Base-by-base conservation (phyloP, 1,140 invertebrate genomes). In the Pseudobourletiella spinata region DNA sequence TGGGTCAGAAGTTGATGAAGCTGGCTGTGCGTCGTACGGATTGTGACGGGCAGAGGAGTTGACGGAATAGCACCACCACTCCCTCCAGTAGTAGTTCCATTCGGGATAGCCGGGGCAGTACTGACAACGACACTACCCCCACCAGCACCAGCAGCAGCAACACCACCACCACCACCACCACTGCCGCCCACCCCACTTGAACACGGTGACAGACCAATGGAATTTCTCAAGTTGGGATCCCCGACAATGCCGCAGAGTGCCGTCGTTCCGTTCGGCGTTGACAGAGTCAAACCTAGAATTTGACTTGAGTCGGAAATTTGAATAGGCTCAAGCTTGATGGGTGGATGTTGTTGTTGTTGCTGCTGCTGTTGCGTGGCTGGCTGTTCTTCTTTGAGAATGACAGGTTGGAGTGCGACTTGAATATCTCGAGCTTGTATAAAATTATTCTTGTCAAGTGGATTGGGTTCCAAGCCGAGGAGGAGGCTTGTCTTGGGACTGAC, bases 1-100 rank as follows among this genome's bases (percentile, higher is more conserved):
- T 68, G 63, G 25, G 63, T 68, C 42, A 68, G 46, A 20, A 68
- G 54, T 59, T 68, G 66, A 63, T 68, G 66, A 30, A 65, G 59
- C 26, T 66, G 64, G 59, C 64, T 66, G 29, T 66, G 64, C 30
- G 29, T 52, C 11, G 58, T 58, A 11, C 60, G 50, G 29, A 60
- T 64, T 48, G 63, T 55, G 42, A 61, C 30, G 15, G 60, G 46
- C 22, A 30, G 8, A n/a, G 57, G 18, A 2, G 8, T 51, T 8
- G 30, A 15, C n/a, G 35, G 25, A 43, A 24, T 29, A 25, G 14
- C 56, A 16, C 3, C 6, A 11, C 4, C n/a, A 4, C 4, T 46
- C n/a, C 4, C n/a, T 4, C 4, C 24, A 3, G 24, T 18, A 4
- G 43, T 46, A 6, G 43, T 46, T 18, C n/a, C 18, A 6, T 16